A percentile compares a stretch with the other conserved stretches of the same genome.
Conservation (phyloP, 64 coral and sea anemone genomes). For the Montipora cactus region DNA sequence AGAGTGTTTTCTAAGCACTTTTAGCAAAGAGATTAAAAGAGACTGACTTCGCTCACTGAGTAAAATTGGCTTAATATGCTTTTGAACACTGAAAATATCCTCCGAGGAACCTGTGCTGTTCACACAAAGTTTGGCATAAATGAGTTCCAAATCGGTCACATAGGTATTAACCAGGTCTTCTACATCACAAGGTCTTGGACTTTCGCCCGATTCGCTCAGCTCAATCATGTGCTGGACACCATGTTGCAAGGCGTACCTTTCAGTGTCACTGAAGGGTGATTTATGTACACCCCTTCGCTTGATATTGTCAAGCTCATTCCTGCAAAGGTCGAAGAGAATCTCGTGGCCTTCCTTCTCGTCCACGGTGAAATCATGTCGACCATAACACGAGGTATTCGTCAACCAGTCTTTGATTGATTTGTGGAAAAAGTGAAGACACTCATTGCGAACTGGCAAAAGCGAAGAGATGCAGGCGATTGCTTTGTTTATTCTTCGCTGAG, state of each 20-base stretch:
- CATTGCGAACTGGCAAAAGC: conserved; percentile 33
- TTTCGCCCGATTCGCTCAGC: no score
- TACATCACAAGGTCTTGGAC: no score
- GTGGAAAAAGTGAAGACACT: conserved; percentile 25
- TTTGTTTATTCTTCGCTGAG: not conserved
- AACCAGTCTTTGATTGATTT: conserved; percentile 56
- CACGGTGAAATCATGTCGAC: conserved; percentile 36
- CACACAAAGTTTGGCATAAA: conserved; percentile 31
- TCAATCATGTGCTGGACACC: conserved; percentile 24
- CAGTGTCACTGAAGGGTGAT: not conserved
- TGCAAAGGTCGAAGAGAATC: conserved; percentile 20
- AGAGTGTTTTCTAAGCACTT: not conserved
- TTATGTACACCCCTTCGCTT: not conserved
- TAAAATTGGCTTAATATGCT: no score
- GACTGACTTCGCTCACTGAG: not conserved
- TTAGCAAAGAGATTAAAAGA: not conserved
- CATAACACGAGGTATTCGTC: not conserved
- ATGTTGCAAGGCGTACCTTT: conserved; percentile 17
- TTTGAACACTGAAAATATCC: not conserved
- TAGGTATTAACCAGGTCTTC: not conserved
- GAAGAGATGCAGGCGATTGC: conserved; percentile 10
- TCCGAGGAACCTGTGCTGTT: not conserved
- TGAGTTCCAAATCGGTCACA: not conserved
- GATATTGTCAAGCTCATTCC: not conserved
- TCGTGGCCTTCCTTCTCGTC: conserved; percentile 26